Base-by-base conservation (phyloP, 1,140 invertebrate genomes). In the Glossosoma conforme region DNA sequence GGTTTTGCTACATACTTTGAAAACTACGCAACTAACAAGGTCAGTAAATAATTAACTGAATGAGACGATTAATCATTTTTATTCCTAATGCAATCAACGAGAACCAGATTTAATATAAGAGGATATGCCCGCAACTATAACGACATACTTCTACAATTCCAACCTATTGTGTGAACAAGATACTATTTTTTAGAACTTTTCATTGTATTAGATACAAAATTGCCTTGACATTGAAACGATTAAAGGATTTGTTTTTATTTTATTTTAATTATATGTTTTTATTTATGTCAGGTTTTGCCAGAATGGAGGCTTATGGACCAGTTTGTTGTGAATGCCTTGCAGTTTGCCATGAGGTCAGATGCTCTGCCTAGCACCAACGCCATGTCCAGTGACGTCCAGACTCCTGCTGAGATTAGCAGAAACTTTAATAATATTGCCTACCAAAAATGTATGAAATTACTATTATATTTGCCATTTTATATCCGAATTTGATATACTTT, bases 391-490 rank as follows among this genome's bases (percentile, higher is more conserved):
- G 77, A 77, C 1, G 87, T 89, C 1, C 66, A 76, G 38, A 80
- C 83, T 42, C 86, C 87, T 1, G 69, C 74, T 1, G 83, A 91
- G 65, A 88, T 93, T 44, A 68, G 77, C 3, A 74, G 77, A 21
- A 82, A 89, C 3, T 93, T 93, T 63, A 89, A 94, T 63, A 75
- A 72, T 2, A 89, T 93, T 14, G 84, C 87, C 1, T 94, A 93
- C 62, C 76, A 77, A 38, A 80, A 82, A 67, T 73, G 79, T 81
- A 64, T 20, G n/a, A 2, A 17, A 32, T 36, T 11, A 43, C 6
- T 36, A 15, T 14, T 36, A 36, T 6, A 9, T 36, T 36, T 36
- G 24, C n/a, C 6, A 28, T 37, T 37, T 6, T 6, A 37, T 9
- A 5, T 14, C 6, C 35, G 35, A 6, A 6, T 5, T 8, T 37